Base-by-base conservation (phyloP, 2,888 invertebrate genomes). In the Tridacna gigas region DNA sequence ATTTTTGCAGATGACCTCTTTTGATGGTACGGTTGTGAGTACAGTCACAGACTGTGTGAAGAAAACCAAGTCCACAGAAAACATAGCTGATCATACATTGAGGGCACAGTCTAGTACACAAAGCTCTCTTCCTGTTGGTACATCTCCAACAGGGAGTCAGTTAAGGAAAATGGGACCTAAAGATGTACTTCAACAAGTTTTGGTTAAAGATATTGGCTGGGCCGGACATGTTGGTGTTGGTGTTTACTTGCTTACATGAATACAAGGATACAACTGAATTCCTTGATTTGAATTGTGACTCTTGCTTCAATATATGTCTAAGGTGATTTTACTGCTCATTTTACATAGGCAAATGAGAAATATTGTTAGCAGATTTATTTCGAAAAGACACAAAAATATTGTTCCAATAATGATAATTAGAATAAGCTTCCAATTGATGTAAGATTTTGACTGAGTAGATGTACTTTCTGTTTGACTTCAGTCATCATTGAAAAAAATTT, bases 121-220 rank as follows among this genome's bases (percentile, higher is more conserved):
- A 26, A 79, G 87, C 18, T 86, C 84, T 18, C 84, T 81, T n/a
- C 82, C 84, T 56, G 83, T 84, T 20, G 84, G 82, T 56, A 86
- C 82, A 12, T 89, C 89, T 20, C 89, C 88, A 22, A 88, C 90
- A 12, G 79, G 79, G 47, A 90, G 88, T 79, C 89, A 88, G 60
- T 76, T 89, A 73, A 85, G 88, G 61, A 87, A 87, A 61, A 45
- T 82, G 11, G 75, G 82, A 13, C 79, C 80, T 65, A 89, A 88
- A 66, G 91, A 91, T 77, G 86, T 91, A 15, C 71, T 90, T 3
- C 88, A 90, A 74, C 92, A 91, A 90, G 94, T 95, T 18, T 92
- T 93, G 48, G 95, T 96, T 65, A 95, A 95, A 45, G 95, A 95
- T 63, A 92, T 96, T 74, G 96, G 96, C 25, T 94, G 95, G 86